A percentile compares a stretch with the other conserved stretches of the same genome.
Conservation (phyloP, 2,797 vertebrate species). For the Coregonus ussuriensis region DNA sequence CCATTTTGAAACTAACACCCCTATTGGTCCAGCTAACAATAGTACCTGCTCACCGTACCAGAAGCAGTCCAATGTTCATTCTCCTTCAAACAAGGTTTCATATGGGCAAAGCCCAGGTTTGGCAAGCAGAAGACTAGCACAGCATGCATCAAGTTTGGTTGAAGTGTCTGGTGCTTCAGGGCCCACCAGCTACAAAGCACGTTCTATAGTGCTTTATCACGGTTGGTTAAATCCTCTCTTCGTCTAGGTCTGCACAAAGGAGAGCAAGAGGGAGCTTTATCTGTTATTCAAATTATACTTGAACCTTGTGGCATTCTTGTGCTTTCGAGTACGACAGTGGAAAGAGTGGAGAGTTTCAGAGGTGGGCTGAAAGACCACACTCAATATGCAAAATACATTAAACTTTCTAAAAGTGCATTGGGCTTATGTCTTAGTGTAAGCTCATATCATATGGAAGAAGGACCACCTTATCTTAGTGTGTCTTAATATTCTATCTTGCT, state of each 20-base stretch:
- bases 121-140: too few species aligned
- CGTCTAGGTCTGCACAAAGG: neutral
- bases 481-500: neutral
- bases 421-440: neutral
- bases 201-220: neutral
- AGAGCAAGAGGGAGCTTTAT: conserved; percentile 31
- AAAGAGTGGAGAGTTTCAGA: conserved; percentile 59
- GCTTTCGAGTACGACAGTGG: conserved; percentile 64
- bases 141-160: too few species aligned
- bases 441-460: neutral
- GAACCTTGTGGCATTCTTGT: conserved; percentile 62
- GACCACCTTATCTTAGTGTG: neutral
- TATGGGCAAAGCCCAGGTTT: neutral
- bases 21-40: too few species aligned
- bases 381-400: conserved; percentile 71
- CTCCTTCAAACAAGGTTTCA: neutral
- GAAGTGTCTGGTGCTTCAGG: neutral
- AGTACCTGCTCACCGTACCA: neutral
- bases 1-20: too few species aligned
- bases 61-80: neutral
- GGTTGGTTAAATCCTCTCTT: neutral
- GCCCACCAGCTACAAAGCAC: neutral
- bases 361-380: conserved; percentile 46
- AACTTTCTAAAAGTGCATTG: conserved; percentile 62
- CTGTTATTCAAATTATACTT: conserved; percentile 66